phyloP scores from a whole-genome alignment of 2,797 vertebrate genomes.

The Otolemur crassicaudatus region DNA sequence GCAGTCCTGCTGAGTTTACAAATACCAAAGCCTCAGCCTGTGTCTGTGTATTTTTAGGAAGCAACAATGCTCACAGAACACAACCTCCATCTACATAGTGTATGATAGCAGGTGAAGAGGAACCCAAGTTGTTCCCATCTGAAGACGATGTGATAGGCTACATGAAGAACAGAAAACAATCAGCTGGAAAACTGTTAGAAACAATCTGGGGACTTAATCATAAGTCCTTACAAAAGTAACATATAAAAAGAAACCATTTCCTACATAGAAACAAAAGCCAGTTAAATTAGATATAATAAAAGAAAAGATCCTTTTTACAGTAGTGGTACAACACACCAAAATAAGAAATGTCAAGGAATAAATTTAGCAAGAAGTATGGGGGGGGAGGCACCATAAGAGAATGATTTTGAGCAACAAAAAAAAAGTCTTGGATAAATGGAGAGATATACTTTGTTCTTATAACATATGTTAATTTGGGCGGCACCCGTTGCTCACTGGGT shows the following conservation, averaged over 20 bases:
- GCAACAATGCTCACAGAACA: background rate
- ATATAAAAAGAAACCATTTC: background rate
- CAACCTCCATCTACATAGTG: rapidly evolving
- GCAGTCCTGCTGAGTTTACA: background rate
- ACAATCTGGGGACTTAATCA: no score
- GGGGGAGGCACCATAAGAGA: no score
- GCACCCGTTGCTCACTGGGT: no score
- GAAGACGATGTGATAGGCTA: rapidly evolving
- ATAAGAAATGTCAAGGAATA: background rate
- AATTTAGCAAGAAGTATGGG: background rate
- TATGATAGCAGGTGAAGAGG: no score
- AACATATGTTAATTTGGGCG: background rate
- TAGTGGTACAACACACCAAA: background rate
- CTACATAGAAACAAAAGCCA: background rate
- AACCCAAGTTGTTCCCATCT: background rate
- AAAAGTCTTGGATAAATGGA: background rate
- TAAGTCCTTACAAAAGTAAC: background rate
- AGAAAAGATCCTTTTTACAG: background rate
- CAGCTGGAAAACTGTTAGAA: background rate
- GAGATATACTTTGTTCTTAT: background rate
- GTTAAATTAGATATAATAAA: background rate
- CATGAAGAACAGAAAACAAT: background rate
- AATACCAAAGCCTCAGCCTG: background rate
- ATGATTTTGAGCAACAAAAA: background rate
- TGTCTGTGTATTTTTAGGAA: background rate